Conservation (phyloP, 2,113 vertebrate species). For the Oryzias curvinotus region DNA sequence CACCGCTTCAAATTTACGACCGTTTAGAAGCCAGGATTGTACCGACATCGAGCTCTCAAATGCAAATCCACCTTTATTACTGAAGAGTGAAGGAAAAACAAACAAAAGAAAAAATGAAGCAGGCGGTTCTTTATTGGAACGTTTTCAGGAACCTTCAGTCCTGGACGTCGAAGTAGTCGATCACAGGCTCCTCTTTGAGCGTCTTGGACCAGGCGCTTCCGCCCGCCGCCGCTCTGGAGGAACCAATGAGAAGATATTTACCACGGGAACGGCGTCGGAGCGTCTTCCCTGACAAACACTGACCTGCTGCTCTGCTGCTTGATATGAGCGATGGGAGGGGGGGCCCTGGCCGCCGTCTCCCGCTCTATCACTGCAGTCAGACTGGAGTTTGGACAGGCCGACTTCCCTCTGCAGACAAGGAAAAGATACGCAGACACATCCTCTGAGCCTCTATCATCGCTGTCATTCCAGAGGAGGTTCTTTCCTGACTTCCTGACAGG, state of each 20-base stretch:
- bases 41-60: neutral
- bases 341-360: slow-evolving; percentile 83
- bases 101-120: neutral
- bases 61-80: neutral
- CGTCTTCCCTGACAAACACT: slow-evolving; percentile 34
- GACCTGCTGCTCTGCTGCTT: slow-evolving; percentile 91
- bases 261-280: neutral
- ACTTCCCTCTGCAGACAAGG: slow-evolving; percentile 84
- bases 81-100: neutral
- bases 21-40: neutral
- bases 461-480: rapidly evolving
- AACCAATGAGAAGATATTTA: neutral
- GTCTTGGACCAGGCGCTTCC: slow-evolving; percentile 79
- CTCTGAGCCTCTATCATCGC: neutral
- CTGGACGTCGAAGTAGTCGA: slow-evolving; percentile 98
- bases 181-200: slow-evolving; percentile 85
- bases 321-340: slow-evolving; percentile 91
- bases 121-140: too few species aligned
- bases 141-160: slow-evolving; percentile 71
- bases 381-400: slow-evolving; percentile 83
- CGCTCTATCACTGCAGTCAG: slow-evolving; percentile 88
- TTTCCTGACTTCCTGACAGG: rapidly evolving
- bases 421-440: slow-evolving; percentile 3
- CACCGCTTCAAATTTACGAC: neutral
- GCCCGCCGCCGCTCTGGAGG: slow-evolving; percentile 74